Evolutionary conservation across 2,797 vertebrate genomes (phyloP).

Genomic region (Tiaroga cobitis): DNA sequence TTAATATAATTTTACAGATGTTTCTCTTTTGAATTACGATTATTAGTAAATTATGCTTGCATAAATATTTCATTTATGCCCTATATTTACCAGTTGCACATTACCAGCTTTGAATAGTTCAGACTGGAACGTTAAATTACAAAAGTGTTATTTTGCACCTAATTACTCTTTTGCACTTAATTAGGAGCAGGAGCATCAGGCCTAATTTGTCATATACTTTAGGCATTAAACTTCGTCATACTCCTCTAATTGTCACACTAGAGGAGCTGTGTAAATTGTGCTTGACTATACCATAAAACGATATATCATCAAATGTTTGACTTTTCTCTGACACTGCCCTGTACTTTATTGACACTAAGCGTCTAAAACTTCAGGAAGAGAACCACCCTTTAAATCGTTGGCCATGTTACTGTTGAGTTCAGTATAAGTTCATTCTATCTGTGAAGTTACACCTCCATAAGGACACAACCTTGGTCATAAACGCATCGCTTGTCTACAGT

Average conservation of each 20-base stretch:
- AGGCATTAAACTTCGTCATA: neutral
- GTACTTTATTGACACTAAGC: neutral
- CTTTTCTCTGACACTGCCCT: neutral
- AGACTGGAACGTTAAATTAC: neutral
- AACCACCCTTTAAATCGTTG: slow-evolving; percentile 1
- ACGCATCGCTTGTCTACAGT: neutral
- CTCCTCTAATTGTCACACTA: neutral
- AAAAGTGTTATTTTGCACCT: neutral
- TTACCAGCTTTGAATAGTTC: slow-evolving; percentile 13
- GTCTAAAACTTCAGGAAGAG: neutral
- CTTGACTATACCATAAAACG: neutral
- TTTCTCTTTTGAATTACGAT: neutral
- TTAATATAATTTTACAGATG: neutral
- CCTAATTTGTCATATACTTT: neutral
- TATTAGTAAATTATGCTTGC: neutral
- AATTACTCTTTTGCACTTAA: neutral
- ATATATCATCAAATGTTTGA: slow-evolving; percentile 8
- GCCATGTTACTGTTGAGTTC: neutral
- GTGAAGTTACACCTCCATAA: neutral
- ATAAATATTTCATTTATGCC: slow-evolving; percentile 17
- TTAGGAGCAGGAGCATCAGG: neutral
- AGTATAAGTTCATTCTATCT: neutral
- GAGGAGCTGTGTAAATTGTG: neutral
- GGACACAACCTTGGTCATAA: slow-evolving; percentile 4
- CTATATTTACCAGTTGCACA: slow-evolving; percentile 24